A percentile compares a stretch with the other conserved stretches of the same genome.
These are phyloP conservation scores for Portevinia maculata DNA, from an alignment of 2,888 invertebrate genomes.

Conservation along the genomic window DNA sequence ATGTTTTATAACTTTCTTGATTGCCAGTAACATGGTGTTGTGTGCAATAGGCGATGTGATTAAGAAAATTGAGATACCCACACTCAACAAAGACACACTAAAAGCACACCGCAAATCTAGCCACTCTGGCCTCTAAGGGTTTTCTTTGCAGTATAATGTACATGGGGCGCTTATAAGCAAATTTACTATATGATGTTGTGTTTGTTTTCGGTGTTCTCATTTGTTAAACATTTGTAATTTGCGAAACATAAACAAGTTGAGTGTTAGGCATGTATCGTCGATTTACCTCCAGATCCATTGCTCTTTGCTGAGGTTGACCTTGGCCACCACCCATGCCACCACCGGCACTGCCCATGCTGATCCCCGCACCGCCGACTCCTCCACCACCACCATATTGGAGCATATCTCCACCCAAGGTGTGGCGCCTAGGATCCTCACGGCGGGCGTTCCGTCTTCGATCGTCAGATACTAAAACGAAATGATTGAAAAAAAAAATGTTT, in stretches of 20 bases:
- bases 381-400: slow-evolving; percentile 84
- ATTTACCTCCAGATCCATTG: slow-evolving; percentile 91
- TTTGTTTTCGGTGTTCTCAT: slow-evolving; percentile 27
- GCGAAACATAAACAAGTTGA: slow-evolving; percentile 66
- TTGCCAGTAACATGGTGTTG: slow-evolving; percentile 62
- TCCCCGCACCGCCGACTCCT: slow-evolving; percentile 52
- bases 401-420: slow-evolving; percentile 91
- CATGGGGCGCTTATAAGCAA: slow-evolving; percentile 14
- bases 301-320: slow-evolving; percentile 85
- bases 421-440: slow-evolving; percentile 92
- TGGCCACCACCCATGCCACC: slow-evolving; percentile 83
- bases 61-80: slow-evolving; percentile 19
- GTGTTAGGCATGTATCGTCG: slow-evolving; percentile 68
- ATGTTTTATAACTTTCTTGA: slow-evolving; percentile 28
- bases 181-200: slow-evolving; percentile 22
- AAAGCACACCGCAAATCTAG: slow-evolving; percentile 52
- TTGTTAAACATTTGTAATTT: slow-evolving; percentile 68
- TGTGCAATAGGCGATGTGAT: slow-evolving; percentile 52
- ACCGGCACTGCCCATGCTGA: slow-evolving; percentile 80
- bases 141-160: slow-evolving; percentile 32
- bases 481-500: too few relatives aligned
- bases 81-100: slow-evolving; percentile 48
- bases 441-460: slow-evolving; percentile 83
- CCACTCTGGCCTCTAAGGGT: slow-evolving; percentile 8
- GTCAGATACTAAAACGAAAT: slow-evolving; percentile 77